phyloP scores from a whole-genome alignment of 2,888 invertebrate species.

The Blomia tropicalis region DNA sequence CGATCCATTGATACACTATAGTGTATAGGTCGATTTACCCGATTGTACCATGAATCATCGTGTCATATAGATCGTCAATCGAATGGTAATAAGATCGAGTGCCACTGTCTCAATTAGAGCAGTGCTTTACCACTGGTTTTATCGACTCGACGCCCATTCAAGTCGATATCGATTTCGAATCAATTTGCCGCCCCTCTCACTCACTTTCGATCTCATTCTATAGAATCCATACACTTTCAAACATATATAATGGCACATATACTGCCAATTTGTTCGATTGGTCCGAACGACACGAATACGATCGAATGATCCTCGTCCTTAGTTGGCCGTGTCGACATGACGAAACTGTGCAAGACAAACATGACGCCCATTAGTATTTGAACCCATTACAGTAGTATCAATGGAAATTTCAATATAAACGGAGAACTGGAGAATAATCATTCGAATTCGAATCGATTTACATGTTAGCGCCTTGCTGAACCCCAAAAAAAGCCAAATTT shows the following conservation, averaged over 20 bases:
- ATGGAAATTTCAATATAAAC: no score
- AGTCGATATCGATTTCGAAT: conserved; percentile 13
- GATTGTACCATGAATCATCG: not conserved
- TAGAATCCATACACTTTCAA: not conserved
- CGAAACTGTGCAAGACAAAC: not conserved
- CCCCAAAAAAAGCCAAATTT: not conserved
- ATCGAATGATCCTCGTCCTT: no score
- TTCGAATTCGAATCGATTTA: not conserved
- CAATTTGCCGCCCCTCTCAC: not conserved
- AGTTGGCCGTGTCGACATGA: no score
- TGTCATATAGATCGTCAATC: not conserved
- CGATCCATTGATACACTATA: not conserved
- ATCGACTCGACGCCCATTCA: not conserved
- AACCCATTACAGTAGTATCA: no score
- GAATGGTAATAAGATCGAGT: conserved; percentile 10
- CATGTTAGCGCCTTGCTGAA: not conserved
- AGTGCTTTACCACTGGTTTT: not conserved
- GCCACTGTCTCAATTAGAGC: conserved; percentile 4
- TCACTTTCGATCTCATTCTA: no score
- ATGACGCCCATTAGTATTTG: conserved; percentile 1
- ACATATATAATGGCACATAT: not conserved
- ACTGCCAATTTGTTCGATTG: conserved; percentile 12
- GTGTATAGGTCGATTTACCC: no score
- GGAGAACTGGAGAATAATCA: not conserved
- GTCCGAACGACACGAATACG: not conserved